These are phyloP conservation scores for Tadarida brasiliensis DNA, from an alignment of 2,797 vertebrate genomes.

Conservation along the genomic window DNA sequence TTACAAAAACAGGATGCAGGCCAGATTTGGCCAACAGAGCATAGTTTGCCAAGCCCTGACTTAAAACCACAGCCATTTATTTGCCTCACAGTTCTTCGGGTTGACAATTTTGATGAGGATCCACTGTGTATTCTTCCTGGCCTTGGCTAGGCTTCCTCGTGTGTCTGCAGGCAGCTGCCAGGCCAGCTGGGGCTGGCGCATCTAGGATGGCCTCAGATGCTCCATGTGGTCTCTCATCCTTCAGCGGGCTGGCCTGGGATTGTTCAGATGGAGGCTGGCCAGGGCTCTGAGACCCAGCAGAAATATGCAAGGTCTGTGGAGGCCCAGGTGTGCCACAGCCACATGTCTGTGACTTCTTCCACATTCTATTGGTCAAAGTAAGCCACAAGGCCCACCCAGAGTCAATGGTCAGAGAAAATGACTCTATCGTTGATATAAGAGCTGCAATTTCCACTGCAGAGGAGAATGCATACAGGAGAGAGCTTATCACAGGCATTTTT, in stretches of 20 bases:
- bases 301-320: background rate
- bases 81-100: background rate
- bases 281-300: background rate
- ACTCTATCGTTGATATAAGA: background rate
- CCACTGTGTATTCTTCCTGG: background rate
- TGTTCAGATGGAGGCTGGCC: background rate
- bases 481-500: background rate
- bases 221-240: background rate
- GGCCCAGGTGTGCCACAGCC: background rate
- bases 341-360: background rate
- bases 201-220: background rate
- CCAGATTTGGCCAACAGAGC: background rate
- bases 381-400: background rate
- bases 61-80: background rate
- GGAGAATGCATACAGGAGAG: background rate
- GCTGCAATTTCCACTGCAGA: background rate
- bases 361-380: background rate
- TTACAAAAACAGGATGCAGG: background rate
- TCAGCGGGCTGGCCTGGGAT: background rate
- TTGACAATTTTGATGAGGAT: background rate
- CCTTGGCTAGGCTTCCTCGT: background rate
- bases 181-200: background rate
- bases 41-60: background rate
- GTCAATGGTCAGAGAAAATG: background rate
- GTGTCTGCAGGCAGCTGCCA: background rate